phyloP scores from a whole-genome alignment of 2,113 vertebrate species.

The Siniperca chuatsi region DNA sequence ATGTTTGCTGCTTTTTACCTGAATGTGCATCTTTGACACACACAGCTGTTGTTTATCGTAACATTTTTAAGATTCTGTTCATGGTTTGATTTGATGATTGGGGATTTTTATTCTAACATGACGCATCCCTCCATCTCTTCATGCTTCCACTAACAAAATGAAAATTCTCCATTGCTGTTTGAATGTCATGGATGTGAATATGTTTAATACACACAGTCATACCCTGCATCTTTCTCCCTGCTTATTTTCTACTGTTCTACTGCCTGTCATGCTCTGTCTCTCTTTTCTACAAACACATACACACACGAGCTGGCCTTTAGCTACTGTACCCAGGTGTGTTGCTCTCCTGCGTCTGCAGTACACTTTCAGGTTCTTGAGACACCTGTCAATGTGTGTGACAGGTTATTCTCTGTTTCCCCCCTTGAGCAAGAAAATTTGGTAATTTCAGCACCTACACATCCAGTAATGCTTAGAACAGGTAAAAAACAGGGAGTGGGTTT shows the following conservation, averaged over 20 bases:
- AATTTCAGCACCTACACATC: conserved; percentile 24
- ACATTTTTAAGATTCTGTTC: neutral
- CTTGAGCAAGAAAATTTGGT: conserved; percentile 10
- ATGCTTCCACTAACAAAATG: neutral
- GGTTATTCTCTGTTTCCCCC: conserved; percentile 28
- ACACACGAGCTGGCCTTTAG: conserved; percentile 40
- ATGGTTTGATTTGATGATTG: neutral
- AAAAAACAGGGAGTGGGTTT: neutral
- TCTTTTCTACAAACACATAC: neutral
- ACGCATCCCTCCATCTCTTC: neutral
- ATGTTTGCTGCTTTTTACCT: neutral
- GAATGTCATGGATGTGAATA: neutral
- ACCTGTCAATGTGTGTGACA: conserved; percentile 67
- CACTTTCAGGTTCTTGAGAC: conserved; percentile 41
- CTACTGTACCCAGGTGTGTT: conserved; percentile 66
- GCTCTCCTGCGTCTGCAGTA: conserved; percentile 39
- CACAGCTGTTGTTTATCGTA: neutral
- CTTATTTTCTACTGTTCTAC: conserved; percentile 9
- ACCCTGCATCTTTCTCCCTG: neutral
- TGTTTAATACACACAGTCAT: neutral
- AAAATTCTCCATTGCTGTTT: neutral
- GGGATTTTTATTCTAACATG: neutral
- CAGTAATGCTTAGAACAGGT: neutral
- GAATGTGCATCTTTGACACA: neutral
- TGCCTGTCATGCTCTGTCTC: neutral